Conservation (phyloP, 2,797 vertebrate species). For the Aulostomus chinensis region DNA sequence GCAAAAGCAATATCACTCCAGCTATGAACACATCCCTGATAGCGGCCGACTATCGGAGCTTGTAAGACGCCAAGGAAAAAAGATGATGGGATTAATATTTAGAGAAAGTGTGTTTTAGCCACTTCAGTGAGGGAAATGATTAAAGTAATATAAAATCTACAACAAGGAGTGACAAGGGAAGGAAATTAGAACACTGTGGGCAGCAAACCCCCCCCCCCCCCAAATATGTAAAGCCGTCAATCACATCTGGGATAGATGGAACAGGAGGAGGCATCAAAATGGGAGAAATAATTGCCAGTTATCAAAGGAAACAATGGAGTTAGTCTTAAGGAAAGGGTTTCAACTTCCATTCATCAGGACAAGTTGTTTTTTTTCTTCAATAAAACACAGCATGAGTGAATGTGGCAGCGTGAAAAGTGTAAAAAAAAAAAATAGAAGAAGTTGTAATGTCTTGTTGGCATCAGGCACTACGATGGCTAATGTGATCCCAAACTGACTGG, state of each 20-base stretch:
- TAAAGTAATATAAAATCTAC: slow-evolving; percentile 42
- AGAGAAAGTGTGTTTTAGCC: slow-evolving; percentile 44
- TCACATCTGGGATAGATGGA: background rate
- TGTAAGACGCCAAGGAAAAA: slow-evolving; percentile 30
- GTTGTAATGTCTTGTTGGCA: too few relatives aligned
- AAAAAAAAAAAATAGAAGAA: too few relatives aligned
- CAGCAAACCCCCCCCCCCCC: slow-evolving; percentile 13
- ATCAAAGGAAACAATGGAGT: background rate
- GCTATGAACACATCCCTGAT: slow-evolving; percentile 37
- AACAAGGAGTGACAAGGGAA: slow-evolving; percentile 30
- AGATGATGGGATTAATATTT: slow-evolving; percentile 51
- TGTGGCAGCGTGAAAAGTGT: too few relatives aligned
- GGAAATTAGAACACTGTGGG: slow-evolving; percentile 43
- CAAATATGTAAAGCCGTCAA: slow-evolving; percentile 12
- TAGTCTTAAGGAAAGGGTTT: background rate
- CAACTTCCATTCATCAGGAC: too few relatives aligned
- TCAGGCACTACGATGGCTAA: too few relatives aligned
- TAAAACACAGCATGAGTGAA: background rate
- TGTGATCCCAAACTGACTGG: too few relatives aligned
- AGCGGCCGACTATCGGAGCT: slow-evolving; percentile 29
- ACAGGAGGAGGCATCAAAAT: background rate
- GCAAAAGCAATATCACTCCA: slow-evolving; percentile 45
- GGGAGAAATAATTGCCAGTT: background rate
- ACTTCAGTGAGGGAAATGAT: slow-evolving; percentile 36
- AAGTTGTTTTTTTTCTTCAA: background rate